A percentile compares a stretch with the other conserved stretches of the same genome.
phyloP scores from a whole-genome alignment of 2,113 vertebrate species.

The Isichthys henryi region DNA sequence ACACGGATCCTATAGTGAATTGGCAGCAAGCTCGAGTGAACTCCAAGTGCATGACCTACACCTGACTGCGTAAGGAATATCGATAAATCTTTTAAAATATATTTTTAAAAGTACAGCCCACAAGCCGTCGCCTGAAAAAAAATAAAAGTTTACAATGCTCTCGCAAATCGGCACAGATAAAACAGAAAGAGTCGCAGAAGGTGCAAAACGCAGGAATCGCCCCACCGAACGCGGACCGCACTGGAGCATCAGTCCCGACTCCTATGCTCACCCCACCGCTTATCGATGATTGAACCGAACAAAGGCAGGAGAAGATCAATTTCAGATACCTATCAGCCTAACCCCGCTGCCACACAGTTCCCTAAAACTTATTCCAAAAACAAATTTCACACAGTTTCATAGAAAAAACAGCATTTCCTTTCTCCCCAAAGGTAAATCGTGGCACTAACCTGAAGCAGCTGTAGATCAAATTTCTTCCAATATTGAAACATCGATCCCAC shows the following conservation, averaged over 20 bases:
- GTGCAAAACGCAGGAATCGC: neutral
- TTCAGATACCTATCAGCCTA: conserved; percentile 59
- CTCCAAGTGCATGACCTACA: conserved; percentile 6
- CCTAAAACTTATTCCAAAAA: conserved; percentile 2
- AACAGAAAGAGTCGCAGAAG: neutral
- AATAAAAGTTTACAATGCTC: neutral
- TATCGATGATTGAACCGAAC: conserved; percentile 63
- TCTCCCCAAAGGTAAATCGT: conserved; percentile 23
- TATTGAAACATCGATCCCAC: conserved; percentile 66
- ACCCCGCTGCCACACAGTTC: conserved; percentile 11
- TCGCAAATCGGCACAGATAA: neutral
- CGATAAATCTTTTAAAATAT: neutral
- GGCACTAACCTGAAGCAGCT: conserved; percentile 64
- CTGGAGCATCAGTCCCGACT: conserved; percentile 34
- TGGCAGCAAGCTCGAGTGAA: neutral
- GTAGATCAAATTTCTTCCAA: conserved; percentile 64
- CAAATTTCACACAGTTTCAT: conserved; percentile 7
- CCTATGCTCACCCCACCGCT: conserved; percentile 41
- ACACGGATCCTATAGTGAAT: neutral
- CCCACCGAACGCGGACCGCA: neutral
- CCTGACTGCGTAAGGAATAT: neutral
- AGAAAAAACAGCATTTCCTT: conserved; percentile 7
- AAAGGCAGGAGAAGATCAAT: conserved; percentile 64
- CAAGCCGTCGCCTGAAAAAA: neutral
- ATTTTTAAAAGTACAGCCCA: neutral